A percentile compares a stretch with the other conserved stretches of the same genome.
These are phyloP conservation scores for Andrena cerasifolii DNA, from an alignment of 1,140 invertebrate genomes.

Conservation along the genomic window DNA sequence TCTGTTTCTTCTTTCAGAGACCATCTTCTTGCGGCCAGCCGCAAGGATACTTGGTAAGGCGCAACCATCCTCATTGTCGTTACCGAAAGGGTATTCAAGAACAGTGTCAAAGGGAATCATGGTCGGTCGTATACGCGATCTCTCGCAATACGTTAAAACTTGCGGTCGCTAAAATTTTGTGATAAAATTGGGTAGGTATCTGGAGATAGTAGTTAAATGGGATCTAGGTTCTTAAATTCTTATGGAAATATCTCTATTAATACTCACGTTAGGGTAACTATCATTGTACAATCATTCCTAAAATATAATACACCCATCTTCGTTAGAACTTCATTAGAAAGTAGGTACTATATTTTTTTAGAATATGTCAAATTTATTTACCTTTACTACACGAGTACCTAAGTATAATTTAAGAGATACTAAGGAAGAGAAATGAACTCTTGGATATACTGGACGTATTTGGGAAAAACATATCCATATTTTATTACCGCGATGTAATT, in stretches of 20 bases:
- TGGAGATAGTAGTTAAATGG: not conserved
- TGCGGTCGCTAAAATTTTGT: slow-evolving; percentile 62
- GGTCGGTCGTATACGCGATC: slow-evolving; percentile 64
- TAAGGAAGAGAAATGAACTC: not conserved
- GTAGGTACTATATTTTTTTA: too few relatives aligned
- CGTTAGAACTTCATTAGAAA: too few relatives aligned
- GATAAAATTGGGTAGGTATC: slow-evolving; percentile 38
- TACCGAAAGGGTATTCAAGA: slow-evolving; percentile 58
- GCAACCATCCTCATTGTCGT: slow-evolving; percentile 43
- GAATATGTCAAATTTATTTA: too few relatives aligned
- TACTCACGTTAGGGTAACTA: too few relatives aligned
- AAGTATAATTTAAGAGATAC: slow-evolving; percentile 15
- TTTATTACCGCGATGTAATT: slow-evolving; percentile 24
- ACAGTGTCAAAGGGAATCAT: slow-evolving; percentile 58
- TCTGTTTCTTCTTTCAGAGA: slow-evolving; percentile 8
- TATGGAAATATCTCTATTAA: too few relatives aligned
- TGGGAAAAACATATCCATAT: slow-evolving; percentile 5
- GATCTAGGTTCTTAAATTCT: not conserved
- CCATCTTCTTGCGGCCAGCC: slow-evolving; percentile 58
- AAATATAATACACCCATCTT: too few relatives aligned
- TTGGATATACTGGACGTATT: not conserved
- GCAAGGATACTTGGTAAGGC: slow-evolving; percentile 51
- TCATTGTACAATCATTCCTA: too few relatives aligned
- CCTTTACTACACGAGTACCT: too few relatives aligned
- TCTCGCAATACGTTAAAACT: slow-evolving; percentile 68